Conservation (phyloP, 2,113 vertebrate genomes). For the Setophaga coronata region DNA sequence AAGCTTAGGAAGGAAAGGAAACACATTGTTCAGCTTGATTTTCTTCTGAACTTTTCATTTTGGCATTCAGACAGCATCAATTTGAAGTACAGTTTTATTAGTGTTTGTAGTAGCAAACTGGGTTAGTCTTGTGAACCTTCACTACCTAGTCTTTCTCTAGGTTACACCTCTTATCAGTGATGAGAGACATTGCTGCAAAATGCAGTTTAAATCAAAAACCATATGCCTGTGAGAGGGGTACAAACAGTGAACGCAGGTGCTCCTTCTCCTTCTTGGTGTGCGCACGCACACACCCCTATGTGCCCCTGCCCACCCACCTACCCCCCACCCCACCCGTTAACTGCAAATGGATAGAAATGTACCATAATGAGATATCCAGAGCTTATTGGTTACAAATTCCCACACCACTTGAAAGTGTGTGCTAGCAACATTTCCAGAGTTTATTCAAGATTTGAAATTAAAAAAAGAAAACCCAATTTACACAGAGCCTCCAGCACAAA, state of each 20-base stretch:
- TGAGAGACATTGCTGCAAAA: neutral
- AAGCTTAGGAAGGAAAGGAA: neutral
- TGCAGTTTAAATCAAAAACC: neutral
- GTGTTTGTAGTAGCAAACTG: neutral
- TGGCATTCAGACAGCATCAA: neutral
- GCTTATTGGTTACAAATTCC: neutral
- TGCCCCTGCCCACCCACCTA: no score
- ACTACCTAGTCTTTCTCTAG: neutral
- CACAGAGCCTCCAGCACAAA: neutral
- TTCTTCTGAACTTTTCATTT: neutral
- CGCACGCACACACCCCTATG: no score
- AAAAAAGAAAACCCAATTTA: neutral
- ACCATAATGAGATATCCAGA: neutral
- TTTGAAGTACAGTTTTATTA: neutral
- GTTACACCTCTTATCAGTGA: neutral
- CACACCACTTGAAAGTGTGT: neutral
- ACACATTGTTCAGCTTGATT: neutral
- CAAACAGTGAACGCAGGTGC: accelerated
- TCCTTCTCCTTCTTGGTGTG: neutral
- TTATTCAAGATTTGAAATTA: neutral
- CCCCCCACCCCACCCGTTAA: neutral
- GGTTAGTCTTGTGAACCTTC: neutral
- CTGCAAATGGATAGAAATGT: neutral
- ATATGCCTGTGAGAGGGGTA: neutral
- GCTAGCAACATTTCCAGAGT: neutral